Evolutionary conservation across 2,797 vertebrate species (phyloP), one percentile per base, ranked within the genome.

Genomic region (Anabas testudineus): DNA sequence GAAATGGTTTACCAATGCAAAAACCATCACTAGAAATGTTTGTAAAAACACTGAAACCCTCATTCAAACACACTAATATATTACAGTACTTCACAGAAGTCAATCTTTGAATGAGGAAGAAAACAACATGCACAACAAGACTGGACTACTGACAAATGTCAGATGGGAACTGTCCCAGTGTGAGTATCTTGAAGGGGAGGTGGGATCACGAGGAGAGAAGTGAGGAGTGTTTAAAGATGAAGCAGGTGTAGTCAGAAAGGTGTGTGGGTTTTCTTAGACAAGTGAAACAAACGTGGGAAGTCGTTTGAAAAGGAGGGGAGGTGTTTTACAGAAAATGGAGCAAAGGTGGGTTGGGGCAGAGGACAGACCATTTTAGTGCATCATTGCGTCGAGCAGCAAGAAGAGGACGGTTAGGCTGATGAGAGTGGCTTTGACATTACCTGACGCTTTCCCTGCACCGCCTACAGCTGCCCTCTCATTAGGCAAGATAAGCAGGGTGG

Each of bases 401-500:
- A 89, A 72, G 75, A 90, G 83, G 83, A 78, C 66, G 46, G 87
- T 92, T 88, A 93, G 83, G 87, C 80, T 89, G 82, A 89, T 80
- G 67, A 92, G 57, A 88, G 80, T 79, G 85, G 78, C 82, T 87
- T 84, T 81, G 86, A 87, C 78, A 87, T 94, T 95, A 96, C 94
- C 94, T 93, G 95, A 92, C 67, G 76, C 66, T 76, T 86, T 93
- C 80, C 89, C 75, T 28, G 94, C 87, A 1, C 92, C 89, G 65
- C 90, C 94, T 26, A 95, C 89, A 83, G 95, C 94, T 85, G 95
- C 94, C 57, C 94, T 93, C 81, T 97, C 95, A 60, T 90, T 87
- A 82, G 90, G 90, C 81, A 86, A 85, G 72, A 85, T 84, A 81
- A 79, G 88, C 73, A 88, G 78, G 46, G 88, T 89, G 71, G 91